A percentile compares a stretch with the other conserved stretches of the same genome.
These are phyloP conservation scores for Panorpa germanica DNA, from an alignment of 2,888 invertebrate genomes.

Conservation along the genomic window DNA sequence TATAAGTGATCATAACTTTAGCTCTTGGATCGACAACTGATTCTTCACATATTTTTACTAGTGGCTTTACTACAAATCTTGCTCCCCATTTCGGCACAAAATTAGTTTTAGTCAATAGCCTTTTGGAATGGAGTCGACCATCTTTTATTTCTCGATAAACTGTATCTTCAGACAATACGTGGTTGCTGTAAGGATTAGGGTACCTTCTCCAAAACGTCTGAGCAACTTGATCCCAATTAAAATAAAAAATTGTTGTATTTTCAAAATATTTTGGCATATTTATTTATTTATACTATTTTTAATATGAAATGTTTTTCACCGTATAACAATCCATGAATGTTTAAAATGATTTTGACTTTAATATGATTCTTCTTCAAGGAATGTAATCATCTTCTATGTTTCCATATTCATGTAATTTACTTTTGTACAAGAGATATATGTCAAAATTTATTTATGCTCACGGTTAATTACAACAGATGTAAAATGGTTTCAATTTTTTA, in stretches of 20 bases:
- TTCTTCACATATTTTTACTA: conserved; percentile 82
- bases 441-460: no score
- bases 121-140: conserved; percentile 65
- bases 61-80: conserved; percentile 26
- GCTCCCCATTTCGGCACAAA: conserved; percentile 87
- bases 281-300: conserved; percentile 16
- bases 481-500: no score
- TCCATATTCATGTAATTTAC: no score
- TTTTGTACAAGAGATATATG: no score
- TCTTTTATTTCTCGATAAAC: conserved; percentile 56
- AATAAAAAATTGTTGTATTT: conserved; percentile 59
- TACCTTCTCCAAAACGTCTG: conserved; percentile 85
- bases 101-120: conserved; percentile 83
- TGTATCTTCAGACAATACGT: conserved; percentile 90
- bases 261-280: conserved; percentile 69
- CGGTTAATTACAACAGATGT: no score
- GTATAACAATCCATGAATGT: no score
- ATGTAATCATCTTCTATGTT: no score
- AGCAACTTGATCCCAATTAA: conserved; percentile 84
- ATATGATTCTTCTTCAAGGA: no score
- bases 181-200: conserved; percentile 84
- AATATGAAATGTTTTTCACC: no score
- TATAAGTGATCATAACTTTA: conserved; percentile 74
- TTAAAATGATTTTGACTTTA: no score
- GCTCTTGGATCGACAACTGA: conserved; percentile 73